Percentiles rank a stretch among this genome's conserved stretches.
phyloP scores from a whole-genome alignment of 1,140 invertebrate species.

The Drosophila sp. region DNA sequence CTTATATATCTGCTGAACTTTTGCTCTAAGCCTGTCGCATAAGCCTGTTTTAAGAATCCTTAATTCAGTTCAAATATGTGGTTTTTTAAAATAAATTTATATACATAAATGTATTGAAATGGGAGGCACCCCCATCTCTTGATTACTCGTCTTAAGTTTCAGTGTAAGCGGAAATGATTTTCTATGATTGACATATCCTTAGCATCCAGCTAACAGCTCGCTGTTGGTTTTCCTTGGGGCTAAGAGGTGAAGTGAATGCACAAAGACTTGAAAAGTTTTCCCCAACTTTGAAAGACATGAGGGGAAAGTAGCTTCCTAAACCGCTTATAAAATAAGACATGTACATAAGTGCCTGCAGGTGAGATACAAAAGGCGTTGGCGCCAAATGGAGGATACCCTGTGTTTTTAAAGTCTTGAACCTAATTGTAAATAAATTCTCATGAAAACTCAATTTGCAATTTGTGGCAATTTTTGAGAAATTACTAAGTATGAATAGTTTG shows the following conservation, averaged over 20 bases:
- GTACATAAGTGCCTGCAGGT: conserved; percentile 2
- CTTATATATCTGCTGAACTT: background rate
- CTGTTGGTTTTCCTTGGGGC: background rate
- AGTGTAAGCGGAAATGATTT: conserved; percentile 5
- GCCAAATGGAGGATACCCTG: too few relatives aligned
- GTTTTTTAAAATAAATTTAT: background rate
- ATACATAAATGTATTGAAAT: background rate
- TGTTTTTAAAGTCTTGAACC: too few relatives aligned
- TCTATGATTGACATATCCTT: conserved; percentile 12
- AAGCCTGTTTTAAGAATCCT: background rate
- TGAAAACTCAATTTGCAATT: too few relatives aligned
- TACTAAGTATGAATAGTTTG: too few relatives aligned
- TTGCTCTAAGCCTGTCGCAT: background rate
- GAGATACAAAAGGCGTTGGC: conserved; percentile 1
- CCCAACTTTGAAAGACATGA: background rate
- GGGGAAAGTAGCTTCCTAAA: background rate
- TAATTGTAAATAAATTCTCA: too few relatives aligned
- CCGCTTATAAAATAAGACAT: background rate
- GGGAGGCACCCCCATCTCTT: background rate
- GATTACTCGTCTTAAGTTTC: conserved; percentile 9
- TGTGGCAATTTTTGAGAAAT: too few relatives aligned
- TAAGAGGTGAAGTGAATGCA: background rate
- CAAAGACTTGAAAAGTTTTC: conserved; percentile 3
- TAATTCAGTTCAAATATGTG: background rate
- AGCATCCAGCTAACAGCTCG: background rate